Evolutionary conservation across 1,140 invertebrate species (phyloP).

Genomic region (Neodiprion pinetum): DNA sequence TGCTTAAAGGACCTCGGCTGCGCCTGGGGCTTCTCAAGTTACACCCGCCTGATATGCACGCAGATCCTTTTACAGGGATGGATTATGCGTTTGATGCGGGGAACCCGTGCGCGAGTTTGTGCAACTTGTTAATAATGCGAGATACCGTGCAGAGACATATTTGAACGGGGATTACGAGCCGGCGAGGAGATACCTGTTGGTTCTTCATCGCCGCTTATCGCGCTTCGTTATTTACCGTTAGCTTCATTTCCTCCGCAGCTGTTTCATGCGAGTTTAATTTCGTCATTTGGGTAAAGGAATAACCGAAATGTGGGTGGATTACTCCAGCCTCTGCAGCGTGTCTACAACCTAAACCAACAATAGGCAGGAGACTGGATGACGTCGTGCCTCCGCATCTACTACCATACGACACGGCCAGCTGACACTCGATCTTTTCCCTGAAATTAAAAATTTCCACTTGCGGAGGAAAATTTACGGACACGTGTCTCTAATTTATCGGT

Average conservation of each 20-base stretch:
- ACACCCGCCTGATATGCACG: too few species aligned
- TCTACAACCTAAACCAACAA: neutral
- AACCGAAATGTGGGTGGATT: neutral
- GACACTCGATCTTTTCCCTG: too few species aligned
- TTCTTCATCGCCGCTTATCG: neutral
- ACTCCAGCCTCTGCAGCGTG: neutral
- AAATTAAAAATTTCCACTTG: too few species aligned
- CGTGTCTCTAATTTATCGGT: neutral
- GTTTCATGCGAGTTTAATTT: neutral
- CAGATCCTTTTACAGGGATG: too few species aligned
- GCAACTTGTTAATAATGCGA: neutral
- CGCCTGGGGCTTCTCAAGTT: too few species aligned
- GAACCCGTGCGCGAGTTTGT: neutral
- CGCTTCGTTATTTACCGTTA: neutral
- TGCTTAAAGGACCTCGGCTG: too few species aligned
- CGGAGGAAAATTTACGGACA: neutral
- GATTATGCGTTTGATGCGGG: neutral
- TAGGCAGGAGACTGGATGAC: neutral
- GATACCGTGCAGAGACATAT: neutral
- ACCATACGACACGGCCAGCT: too few species aligned
- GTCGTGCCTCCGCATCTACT: neutral
- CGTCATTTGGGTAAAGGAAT: slow-evolving; percentile 3
- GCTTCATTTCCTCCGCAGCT: neutral
- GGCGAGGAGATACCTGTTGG: too few species aligned
- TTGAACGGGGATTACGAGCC: neutral